Evolutionary conservation across 1,140 invertebrate genomes (phyloP).

Genomic region (Heliothis virescens): DNA sequence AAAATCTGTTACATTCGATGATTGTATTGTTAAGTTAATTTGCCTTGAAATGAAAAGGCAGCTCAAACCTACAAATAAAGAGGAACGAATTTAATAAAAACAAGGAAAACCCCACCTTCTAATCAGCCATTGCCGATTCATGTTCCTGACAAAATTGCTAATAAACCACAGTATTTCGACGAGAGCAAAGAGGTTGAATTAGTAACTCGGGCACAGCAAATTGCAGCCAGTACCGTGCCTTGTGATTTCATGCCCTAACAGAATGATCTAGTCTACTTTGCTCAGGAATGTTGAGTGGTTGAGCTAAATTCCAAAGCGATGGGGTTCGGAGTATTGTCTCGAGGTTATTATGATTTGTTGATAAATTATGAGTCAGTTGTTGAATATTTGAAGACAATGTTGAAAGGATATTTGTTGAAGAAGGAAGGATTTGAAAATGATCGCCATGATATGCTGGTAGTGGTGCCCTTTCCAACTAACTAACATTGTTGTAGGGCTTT

Average conservation of each 20-base stretch:
- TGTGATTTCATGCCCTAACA: slow-evolving; percentile 39
- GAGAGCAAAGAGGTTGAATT: slow-evolving; percentile 32
- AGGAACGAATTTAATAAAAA: too few species aligned
- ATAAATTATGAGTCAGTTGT: slow-evolving; percentile 8
- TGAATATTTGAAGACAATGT: not conserved
- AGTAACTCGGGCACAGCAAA: slow-evolving; percentile 26
- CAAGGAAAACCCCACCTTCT: not conserved
- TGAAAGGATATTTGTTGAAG: not conserved
- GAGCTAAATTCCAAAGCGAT: slow-evolving; percentile 24
- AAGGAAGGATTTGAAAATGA: not conserved
- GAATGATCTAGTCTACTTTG: slow-evolving; percentile 39
- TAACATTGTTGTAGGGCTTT: not conserved
- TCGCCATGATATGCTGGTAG: not conserved
- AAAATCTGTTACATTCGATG: too few species aligned
- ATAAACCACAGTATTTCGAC: not conserved
- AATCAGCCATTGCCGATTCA: not conserved
- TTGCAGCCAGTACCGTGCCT: slow-evolving; percentile 8
- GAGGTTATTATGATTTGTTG: not conserved
- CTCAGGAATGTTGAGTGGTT: slow-evolving; percentile 19
- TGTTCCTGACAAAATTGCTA: not conserved
- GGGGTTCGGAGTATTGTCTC: not conserved
- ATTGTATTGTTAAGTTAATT: too few species aligned
- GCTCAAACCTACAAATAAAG: too few species aligned
- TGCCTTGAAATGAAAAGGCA: too few species aligned
- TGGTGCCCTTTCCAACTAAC: not conserved